Conservation (phyloP, 2,888 invertebrate genomes). For the Peribatodes rhomboidaria region DNA sequence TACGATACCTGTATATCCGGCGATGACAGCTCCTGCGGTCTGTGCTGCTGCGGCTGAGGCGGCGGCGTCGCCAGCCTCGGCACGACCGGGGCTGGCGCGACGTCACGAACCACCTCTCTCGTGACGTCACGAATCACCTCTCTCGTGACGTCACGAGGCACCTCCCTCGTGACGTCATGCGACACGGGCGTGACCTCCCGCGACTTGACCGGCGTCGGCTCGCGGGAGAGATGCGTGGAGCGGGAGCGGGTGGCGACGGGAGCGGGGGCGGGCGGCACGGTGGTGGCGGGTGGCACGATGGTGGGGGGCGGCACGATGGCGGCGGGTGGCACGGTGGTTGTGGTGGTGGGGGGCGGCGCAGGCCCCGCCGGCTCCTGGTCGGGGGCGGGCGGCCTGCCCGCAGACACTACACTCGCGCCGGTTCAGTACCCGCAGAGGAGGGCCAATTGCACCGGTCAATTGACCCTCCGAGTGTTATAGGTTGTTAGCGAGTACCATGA, state of each 20-base stretch:
- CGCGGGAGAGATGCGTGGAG: constrained; percentile 10
- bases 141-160: constrained; percentile 13
- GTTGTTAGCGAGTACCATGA: constrained; percentile 12
- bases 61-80: constrained; percentile 43
- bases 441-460: constrained; percentile 68
- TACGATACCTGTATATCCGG: constrained; percentile 47
- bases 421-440: constrained; percentile 68
- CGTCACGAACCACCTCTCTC: constrained; percentile 7
- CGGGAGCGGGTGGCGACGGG: constrained; percentile 63
- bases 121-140: constrained; percentile 8
- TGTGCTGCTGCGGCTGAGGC: constrained; percentile 40
- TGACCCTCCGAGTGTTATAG: constrained; percentile 58
- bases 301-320: too few relatives aligned
- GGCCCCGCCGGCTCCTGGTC: constrained; percentile 32
- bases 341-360: constrained; percentile 33
- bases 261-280: too few relatives aligned
- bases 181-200: constrained; percentile 4
- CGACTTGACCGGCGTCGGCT: constrained; percentile 1
- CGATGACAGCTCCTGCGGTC: constrained; percentile 38
- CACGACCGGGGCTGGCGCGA: constrained; percentile 9
- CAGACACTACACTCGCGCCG: constrained; percentile 72
- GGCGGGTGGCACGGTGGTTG: constrained; percentile 2
- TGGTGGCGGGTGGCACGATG: background rate
- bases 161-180: constrained; percentile 1
- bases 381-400: constrained; percentile 66